A percentile compares a stretch with the other conserved stretches of the same genome.
These are phyloP conservation scores for Spinus olivaceus DNA, from an alignment of 2,797 vertebrate species.

Conservation along the genomic window DNA sequence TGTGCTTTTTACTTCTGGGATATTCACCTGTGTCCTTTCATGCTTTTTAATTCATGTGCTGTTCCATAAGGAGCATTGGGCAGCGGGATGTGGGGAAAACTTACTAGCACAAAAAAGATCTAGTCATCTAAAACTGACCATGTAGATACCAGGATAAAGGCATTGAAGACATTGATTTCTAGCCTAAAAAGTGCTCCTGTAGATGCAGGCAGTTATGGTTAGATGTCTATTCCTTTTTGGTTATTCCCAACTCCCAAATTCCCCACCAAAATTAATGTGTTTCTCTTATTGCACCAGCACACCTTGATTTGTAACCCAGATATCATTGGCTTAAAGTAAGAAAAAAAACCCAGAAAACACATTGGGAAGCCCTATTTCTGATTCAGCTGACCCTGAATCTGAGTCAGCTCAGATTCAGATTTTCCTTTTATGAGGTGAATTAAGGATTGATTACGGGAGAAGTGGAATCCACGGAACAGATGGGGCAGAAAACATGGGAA, in stretches of 20 bases:
- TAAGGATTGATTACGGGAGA: not conserved
- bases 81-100: not conserved
- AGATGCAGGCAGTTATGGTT: not conserved
- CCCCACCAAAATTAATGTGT: not conserved
- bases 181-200: not conserved
- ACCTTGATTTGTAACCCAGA: not conserved
- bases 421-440: not conserved
- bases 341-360: not conserved
- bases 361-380: not conserved
- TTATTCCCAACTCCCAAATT: fast-evolving
- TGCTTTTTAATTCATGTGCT: not conserved
- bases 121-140: not conserved
- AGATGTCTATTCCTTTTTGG: not conserved
- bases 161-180: not conserved
- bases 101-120: not conserved
- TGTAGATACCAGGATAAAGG: not conserved
- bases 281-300: not conserved
- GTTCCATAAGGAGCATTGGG: not conserved
- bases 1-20: not conserved
- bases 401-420: not conserved
- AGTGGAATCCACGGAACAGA: not conserved
- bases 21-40: not conserved
- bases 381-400: not conserved
- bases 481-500: not conserved
- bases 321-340: not conserved